phyloP scores from a whole-genome alignment of 92 coral and sea anemone species.

The Umimayanthus chanpuru region DNA sequence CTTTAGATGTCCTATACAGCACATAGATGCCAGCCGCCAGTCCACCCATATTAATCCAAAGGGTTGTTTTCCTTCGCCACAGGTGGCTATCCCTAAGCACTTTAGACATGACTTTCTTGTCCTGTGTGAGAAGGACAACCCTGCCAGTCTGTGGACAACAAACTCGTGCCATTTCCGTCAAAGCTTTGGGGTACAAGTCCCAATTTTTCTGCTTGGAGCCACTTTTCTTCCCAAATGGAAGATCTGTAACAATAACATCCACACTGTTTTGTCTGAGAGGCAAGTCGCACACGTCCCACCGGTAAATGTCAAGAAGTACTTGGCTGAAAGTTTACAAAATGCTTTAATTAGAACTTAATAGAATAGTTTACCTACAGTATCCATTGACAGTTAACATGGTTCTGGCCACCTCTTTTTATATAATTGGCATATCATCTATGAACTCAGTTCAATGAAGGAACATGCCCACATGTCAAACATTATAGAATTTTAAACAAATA shows the following conservation, averaged over 20 bases:
- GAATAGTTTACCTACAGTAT: background rate
- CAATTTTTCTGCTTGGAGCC: slow-evolving; percentile 91
- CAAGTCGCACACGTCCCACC: slow-evolving; percentile 87
- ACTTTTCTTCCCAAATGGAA: slow-evolving; percentile 99
- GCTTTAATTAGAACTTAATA: background rate
- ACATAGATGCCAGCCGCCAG: slow-evolving; percentile 84
- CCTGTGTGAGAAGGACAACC: slow-evolving; percentile 95
- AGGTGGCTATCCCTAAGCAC: slow-evolving; percentile 60
- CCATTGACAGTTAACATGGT: no score
- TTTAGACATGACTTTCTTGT: slow-evolving; percentile 89
- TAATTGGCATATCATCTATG: no score
- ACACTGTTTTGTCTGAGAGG: slow-evolving; percentile 83
- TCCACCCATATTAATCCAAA: slow-evolving; percentile 98
- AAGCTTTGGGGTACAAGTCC: slow-evolving; percentile 84
- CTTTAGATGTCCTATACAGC: slow-evolving; percentile 73
- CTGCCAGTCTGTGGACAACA: slow-evolving; percentile 79
- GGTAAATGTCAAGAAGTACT: slow-evolving; percentile 76
- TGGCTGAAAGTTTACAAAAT: background rate
- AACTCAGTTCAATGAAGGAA: background rate
- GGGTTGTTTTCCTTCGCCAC: slow-evolving; percentile 80
- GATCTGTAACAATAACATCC: slow-evolving; percentile 84
- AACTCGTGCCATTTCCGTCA: slow-evolving; percentile 92
- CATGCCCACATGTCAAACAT: no score
- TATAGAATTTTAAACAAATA: no score
- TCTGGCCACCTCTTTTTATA: no score